A percentile compares a stretch with the other conserved stretches of the same genome.
Conservation (phyloP, 2,888 invertebrate species). For the Phragmatobia fuliginosa region DNA sequence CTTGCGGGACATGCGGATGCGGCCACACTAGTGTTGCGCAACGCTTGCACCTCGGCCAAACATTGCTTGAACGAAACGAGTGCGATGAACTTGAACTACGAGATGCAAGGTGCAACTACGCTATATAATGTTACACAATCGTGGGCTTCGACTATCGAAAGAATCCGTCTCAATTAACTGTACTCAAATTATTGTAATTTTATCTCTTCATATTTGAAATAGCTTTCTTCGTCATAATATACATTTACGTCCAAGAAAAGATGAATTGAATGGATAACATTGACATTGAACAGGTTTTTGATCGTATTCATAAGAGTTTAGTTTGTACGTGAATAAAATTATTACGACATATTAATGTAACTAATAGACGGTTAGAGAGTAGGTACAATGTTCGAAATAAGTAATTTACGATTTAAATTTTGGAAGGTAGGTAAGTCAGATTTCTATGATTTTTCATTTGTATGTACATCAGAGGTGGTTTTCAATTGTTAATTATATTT, state of each 20-base stretch:
- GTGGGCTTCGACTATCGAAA: conserved; percentile 13
- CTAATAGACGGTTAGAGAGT: background rate
- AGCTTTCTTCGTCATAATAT: conserved; percentile 6
- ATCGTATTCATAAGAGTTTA: background rate
- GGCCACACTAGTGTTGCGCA: conserved; percentile 45
- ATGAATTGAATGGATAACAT: conserved; percentile 5
- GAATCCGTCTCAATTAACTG: conserved; percentile 20
- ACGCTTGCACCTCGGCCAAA: conserved; percentile 34
- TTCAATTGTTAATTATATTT: background rate
- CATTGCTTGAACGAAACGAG: conserved; percentile 53
- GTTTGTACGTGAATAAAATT: background rate
- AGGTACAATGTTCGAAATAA: background rate
- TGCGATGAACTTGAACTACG: conserved; percentile 28
- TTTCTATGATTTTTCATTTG: background rate
- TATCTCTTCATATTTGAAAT: conserved; percentile 15
- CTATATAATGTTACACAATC: conserved; percentile 17
- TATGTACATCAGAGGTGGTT: background rate
- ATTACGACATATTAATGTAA: background rate
- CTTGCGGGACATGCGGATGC: background rate
- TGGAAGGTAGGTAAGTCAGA: background rate
- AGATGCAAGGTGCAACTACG: conserved; percentile 13
- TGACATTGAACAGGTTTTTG: conserved; percentile 12
- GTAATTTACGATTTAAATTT: background rate
- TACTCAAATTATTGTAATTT: conserved; percentile 19
- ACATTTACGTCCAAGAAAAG: conserved; percentile 4